Evolutionary conservation across 2,113 vertebrate species (phyloP), one percentile per base, ranked within the genome.

Genomic region (Myotis yumanensis): DNA sequence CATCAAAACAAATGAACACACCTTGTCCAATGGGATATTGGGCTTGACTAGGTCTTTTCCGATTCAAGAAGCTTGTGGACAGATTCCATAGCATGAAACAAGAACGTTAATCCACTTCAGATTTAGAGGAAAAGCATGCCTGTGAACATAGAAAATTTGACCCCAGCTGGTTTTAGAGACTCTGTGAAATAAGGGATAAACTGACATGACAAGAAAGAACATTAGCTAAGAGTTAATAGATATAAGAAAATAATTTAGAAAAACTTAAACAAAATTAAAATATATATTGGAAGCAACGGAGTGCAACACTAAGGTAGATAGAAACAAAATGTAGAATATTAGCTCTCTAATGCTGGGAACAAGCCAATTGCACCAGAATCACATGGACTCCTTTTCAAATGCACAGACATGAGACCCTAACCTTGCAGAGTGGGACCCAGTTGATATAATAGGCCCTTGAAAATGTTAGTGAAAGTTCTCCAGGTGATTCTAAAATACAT

Each of bases 181-280:
- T 22, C 18, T 59, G 16, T 37, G 68, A 87, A 87, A 82, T 0
- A 84, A 92, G 43, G 75, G 11, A 87, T 91, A n/a, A 90, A 51
- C 5, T 90, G 25, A 89, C 69, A 52, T 66, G 17, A 84, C 73
- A 35, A 80, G 18, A 69, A 62, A 91, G 3, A 73, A 75, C 7
- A 71, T 46, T 72, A 75, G 35, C 48, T 82, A 57, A 83, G 52
- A 81, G 3, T 69, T 20, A 30, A 28, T 4, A 87, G 11, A 92
- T 88, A 66, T 2, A 59, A 89, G n/a, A 82, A 86, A 90, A 92
- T 90, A 92, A 81, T 57, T 52, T 48, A 72, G 37, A 87, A 11
- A 91, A 94, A 76, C 2, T 51, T 64, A 93, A 96, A 77, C 40
- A 86, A 94, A 94, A 85, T 82, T n/a, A 77, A 92, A 86, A 64